Conservation (phyloP, 2,797 vertebrate genomes). For the Poliocrania exsul region DNA sequence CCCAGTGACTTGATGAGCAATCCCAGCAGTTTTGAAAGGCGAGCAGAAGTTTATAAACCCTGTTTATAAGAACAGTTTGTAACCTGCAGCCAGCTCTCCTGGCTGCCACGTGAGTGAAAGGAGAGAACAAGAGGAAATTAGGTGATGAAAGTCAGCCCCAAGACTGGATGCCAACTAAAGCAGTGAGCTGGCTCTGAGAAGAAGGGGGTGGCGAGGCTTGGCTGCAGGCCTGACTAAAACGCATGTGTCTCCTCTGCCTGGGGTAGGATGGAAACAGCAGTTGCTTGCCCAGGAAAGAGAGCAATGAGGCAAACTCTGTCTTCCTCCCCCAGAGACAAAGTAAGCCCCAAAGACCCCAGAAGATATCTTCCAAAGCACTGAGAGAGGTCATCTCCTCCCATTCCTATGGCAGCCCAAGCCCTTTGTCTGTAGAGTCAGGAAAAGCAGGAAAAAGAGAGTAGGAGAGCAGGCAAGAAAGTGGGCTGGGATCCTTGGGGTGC, state of each 20-base stretch:
- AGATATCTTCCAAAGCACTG: not conserved
- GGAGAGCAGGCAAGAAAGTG: not conserved
- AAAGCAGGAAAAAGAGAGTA: not conserved
- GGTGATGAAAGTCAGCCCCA: slow-evolving; percentile 66
- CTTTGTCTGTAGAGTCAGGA: not conserved
- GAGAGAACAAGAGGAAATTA: slow-evolving; percentile 68
- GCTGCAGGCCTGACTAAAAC: slow-evolving; percentile 36
- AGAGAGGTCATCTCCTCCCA: not conserved
- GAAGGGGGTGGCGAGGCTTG: slow-evolving; percentile 34
- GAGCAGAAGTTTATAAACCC: slow-evolving; percentile 25
- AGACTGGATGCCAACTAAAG: slow-evolving; percentile 64
- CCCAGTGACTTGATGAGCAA: not conserved
- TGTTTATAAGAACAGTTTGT: slow-evolving; percentile 32
- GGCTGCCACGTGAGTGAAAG: slow-evolving; percentile 57
- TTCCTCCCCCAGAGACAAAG: not conserved
- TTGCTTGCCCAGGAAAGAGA: slow-evolving; percentile 25
- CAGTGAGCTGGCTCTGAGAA: slow-evolving; percentile 41
- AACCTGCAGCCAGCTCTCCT: slow-evolving; percentile 60
- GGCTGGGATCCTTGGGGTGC: slow-evolving; percentile 53
- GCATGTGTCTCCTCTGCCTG: not conserved
- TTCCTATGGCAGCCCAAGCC: not conserved
- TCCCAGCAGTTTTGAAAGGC: not conserved
- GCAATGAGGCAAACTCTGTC: not conserved
- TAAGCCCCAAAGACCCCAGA: not conserved
- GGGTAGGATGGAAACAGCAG: slow-evolving; percentile 39